These are phyloP conservation scores for Rhincodon typus DNA, from an alignment of 2,797 vertebrate genomes.

Conservation along the genomic window DNA sequence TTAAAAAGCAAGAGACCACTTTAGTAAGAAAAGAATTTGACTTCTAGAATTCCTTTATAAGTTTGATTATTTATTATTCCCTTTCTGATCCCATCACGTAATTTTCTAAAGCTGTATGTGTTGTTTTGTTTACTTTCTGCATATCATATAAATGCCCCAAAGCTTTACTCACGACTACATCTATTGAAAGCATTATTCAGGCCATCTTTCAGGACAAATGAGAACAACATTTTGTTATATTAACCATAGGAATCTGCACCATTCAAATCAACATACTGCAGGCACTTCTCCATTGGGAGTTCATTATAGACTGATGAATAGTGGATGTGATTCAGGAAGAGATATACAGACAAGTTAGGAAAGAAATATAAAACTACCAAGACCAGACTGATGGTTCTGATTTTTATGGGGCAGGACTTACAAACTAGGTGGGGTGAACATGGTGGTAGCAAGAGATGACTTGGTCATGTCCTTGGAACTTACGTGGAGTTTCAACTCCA, in stretches of 20 bases:
- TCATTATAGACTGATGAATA: not conserved
- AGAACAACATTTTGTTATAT: not conserved
- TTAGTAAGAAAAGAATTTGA: not conserved
- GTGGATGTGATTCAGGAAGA: not conserved
- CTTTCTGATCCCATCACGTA: not conserved
- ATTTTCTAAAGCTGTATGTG: not conserved
- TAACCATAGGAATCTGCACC: not conserved
- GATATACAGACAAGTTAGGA: not conserved
- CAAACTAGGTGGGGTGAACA: not conserved
- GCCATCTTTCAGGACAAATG: not conserved
- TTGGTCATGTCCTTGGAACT: too few relatives aligned
- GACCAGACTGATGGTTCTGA: not conserved
- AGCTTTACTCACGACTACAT: not conserved
- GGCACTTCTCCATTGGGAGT: not conserved
- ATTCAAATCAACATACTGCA: not conserved
- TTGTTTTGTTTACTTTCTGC: not conserved
- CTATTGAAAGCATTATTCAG: not conserved
- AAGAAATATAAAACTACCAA: not conserved
- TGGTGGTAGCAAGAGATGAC: not conserved
- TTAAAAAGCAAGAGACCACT: not conserved
- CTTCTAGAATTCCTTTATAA: not conserved
- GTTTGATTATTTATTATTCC: not conserved
- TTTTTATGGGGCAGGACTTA: not conserved
- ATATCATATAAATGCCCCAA: not conserved
- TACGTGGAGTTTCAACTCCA: not conserved